These are phyloP conservation scores for Trachops cirrhosus DNA, from an alignment of 2,797 vertebrate genomes.

Conservation along the genomic window DNA sequence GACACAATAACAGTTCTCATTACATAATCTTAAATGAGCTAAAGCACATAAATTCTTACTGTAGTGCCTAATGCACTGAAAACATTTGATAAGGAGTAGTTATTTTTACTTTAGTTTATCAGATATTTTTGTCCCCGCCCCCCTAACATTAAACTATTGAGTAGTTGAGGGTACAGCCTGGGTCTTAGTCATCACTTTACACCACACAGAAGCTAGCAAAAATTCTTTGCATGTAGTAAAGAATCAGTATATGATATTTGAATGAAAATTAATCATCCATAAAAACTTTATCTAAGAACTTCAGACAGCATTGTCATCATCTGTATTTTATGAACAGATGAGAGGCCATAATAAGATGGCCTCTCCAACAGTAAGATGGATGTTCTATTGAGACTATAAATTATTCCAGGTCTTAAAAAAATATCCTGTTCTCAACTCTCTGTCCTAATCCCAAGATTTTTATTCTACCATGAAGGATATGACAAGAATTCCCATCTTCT, in stretches of 20 bases:
- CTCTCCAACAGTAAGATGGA: not conserved
- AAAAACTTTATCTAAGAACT: not conserved
- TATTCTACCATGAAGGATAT: not conserved
- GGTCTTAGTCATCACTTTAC: not conserved
- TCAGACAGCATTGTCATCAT: not conserved
- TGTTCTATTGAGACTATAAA: not conserved
- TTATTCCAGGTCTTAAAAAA: slow-evolving; percentile 1
- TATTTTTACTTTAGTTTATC: slow-evolving; percentile 14
- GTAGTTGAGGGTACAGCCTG: not conserved
- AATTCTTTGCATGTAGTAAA: not conserved
- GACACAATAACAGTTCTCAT: not conserved
- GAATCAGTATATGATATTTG: not conserved
- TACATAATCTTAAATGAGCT: not conserved
- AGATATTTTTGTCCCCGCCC: not conserved
- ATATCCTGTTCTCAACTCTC: not conserved
- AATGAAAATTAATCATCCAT: not conserved
- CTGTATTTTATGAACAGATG: not conserved
- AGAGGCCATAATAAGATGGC: not conserved
- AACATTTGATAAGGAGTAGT: not conserved
- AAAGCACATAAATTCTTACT: not conserved
- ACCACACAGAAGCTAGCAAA: not conserved
- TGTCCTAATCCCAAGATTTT: not conserved
- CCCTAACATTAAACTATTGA: not conserved
- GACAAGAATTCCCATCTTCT: not conserved
- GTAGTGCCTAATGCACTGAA: not conserved